Evolutionary conservation across 2,113 vertebrate genomes (phyloP), one percentile per base, ranked within the genome.

Genomic region (Oncorhynchus tshawytscha): DNA sequence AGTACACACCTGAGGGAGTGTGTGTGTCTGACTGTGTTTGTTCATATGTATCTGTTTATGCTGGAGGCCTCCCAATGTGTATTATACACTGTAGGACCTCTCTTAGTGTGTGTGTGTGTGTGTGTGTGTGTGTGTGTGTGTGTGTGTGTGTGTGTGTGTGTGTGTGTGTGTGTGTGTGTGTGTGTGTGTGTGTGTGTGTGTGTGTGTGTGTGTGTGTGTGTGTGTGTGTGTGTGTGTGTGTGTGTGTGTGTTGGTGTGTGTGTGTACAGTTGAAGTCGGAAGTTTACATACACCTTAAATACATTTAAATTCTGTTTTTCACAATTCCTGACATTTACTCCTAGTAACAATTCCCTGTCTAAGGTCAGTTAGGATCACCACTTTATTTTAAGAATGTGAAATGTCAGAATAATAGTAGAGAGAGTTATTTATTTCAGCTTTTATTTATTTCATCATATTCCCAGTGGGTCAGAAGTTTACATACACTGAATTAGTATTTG

Each of bases 1-100:
- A 92, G 91, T 67, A 29, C 24, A 34, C 16, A 15, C 51, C 65
- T 71, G 34, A 59, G n/a, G 74, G 24, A 67, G 60, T 70, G 70
- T 51, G 70, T 78, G 51, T 67, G n/a, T 74, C 64, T 54, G 16
- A 51, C 68, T 68, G 54, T 75, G 39, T 80, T 59, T 48, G 75
- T 65, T 49, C 25, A 27, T 77, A 3, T 67, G 49, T 72, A 29
- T 54, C 16, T 31, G 39, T 51, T 29, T 39, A 39, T 39, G 39
- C 39, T 39, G 39, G 39, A 45, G 39, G 39, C 39, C 25, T 7
- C 24, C 60, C 60, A 64, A 64, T 12, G 24, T 64, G 60, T 24
- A 64, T 64, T 24, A 20, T 64, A 20, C 72, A 8, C 3, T 6
- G 2, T 45, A 45, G 39, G 39, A 45, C 9, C 39, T 65, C 13